Evolutionary conservation across 2,797 vertebrate genomes (phyloP).

Genomic region (Microctenopoma steveboyesi): DNA sequence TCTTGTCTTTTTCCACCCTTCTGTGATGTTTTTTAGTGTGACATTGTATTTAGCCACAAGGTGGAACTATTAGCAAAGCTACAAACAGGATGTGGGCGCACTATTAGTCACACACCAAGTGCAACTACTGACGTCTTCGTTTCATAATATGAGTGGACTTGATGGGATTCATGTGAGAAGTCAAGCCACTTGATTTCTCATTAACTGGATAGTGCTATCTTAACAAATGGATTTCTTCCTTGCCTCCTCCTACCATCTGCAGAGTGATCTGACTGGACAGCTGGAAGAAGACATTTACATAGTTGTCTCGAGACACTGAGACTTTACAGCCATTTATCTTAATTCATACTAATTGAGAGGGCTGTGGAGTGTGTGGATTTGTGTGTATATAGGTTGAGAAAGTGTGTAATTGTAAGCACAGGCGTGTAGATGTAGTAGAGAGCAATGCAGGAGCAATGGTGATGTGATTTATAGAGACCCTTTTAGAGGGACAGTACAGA

Average conservation of each 20-base stretch:
- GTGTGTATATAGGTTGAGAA: slow-evolving; percentile 21
- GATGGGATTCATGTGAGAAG: slow-evolving; percentile 77
- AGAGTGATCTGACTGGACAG: slow-evolving; percentile 67
- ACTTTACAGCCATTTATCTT: slow-evolving; percentile 68
- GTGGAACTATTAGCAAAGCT: slow-evolving; percentile 67
- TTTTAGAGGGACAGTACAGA: slow-evolving; percentile 70
- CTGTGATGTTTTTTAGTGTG: slow-evolving; percentile 20
- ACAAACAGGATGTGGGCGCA: neutral
- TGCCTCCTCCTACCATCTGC: slow-evolving; percentile 68
- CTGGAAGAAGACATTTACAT: slow-evolving; percentile 73
- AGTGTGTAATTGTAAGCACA: slow-evolving; percentile 24
- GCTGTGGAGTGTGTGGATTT: slow-evolving; percentile 40
- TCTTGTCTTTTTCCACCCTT: neutral
- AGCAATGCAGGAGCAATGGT: slow-evolving; percentile 9
- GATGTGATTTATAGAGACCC: slow-evolving; percentile 68
- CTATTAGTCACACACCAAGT: slow-evolving; percentile 56
- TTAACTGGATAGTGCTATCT: slow-evolving; percentile 73
- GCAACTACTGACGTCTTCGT: slow-evolving; percentile 66
- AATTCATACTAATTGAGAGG: slow-evolving; percentile 67
- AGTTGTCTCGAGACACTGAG: slow-evolving; percentile 52
- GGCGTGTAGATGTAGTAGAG: neutral
- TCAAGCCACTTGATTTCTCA: slow-evolving; percentile 78
- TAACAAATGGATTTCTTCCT: slow-evolving; percentile 72
- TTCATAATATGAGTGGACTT: slow-evolving; percentile 71
- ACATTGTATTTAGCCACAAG: slow-evolving; percentile 60